phyloP scores from a whole-genome alignment of 2,888 invertebrate species.

The Torymus texanus region DNA sequence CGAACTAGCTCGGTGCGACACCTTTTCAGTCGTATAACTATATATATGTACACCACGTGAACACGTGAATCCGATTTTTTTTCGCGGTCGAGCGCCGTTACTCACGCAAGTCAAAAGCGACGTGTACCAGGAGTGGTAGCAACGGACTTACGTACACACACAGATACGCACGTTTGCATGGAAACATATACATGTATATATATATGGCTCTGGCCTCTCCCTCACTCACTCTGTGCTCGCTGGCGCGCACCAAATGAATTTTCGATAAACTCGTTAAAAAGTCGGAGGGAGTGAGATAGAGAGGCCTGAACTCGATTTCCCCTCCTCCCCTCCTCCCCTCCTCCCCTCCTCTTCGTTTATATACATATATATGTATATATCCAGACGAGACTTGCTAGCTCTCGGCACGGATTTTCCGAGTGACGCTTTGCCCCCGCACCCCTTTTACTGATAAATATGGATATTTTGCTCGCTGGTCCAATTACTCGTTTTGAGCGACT shows the following conservation, averaged over 20 bases:
- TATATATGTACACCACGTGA: too few species aligned
- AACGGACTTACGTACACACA: too few species aligned
- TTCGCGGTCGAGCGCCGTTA: too few species aligned
- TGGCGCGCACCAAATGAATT: conserved; percentile 35
- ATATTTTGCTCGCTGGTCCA: conserved; percentile 16
- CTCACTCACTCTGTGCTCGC: background rate
- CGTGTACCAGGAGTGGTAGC: background rate
- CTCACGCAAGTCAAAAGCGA: background rate
- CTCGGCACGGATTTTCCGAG: background rate
- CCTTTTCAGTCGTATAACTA: too few species aligned
- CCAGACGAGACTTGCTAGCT: background rate
- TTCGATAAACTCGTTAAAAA: conserved; percentile 47
- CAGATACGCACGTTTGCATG: too few species aligned
- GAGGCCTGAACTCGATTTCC: conserved; percentile 25
- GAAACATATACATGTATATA: too few species aligned
- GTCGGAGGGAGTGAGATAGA: background rate
- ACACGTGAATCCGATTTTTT: too few species aligned
- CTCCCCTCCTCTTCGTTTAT: too few species aligned
- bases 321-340: background rate
- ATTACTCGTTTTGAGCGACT: background rate
- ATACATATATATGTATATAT: too few species aligned
- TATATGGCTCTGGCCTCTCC: background rate
- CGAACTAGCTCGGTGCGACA: too few species aligned
- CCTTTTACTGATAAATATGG: conserved; percentile 14
- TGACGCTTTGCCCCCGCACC: background rate